Evolutionary conservation across 2,113 vertebrate species (phyloP).

Genomic region (Xiphophorus hellerii): DNA sequence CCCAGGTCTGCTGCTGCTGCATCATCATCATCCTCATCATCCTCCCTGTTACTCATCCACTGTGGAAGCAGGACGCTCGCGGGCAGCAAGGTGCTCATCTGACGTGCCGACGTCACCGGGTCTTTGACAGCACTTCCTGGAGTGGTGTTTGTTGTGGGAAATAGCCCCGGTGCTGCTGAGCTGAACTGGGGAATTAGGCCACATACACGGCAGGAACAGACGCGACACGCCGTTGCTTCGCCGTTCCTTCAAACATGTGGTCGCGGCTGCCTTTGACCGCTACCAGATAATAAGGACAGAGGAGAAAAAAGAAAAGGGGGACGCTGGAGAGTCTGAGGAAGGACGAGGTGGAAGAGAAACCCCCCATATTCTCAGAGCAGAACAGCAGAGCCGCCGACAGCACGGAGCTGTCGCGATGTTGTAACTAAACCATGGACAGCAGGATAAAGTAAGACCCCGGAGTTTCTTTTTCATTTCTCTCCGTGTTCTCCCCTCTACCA

Average conservation of each 20-base stretch:
- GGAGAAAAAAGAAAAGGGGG: neutral
- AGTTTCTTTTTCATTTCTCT: constrained; percentile 8
- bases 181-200: constrained; percentile 31
- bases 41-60: neutral
- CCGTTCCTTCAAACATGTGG: constrained; percentile 38
- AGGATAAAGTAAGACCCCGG: constrained; percentile 86
- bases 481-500: neutral
- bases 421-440: constrained; percentile 87
- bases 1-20: constrained; percentile 8
- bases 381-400: constrained; percentile 61
- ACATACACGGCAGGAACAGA: constrained; percentile 21
- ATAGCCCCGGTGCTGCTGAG: constrained; percentile 46
- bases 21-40: neutral
- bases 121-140: constrained; percentile 82
- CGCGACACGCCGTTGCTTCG: neutral
- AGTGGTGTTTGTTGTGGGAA: constrained; percentile 79
- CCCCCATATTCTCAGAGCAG: constrained; percentile 33
- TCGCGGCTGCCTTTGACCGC: constrained; percentile 28
- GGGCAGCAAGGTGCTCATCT: constrained; percentile 46
- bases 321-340: constrained; percentile 20
- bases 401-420: constrained; percentile 83
- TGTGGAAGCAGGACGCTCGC: constrained; percentile 12
- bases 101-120: constrained; percentile 77
- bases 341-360: constrained; percentile 22
- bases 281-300: constrained; percentile 36